Conservation (phyloP, 2,797 vertebrate genomes). For the Pempheris klunzingeri region DNA sequence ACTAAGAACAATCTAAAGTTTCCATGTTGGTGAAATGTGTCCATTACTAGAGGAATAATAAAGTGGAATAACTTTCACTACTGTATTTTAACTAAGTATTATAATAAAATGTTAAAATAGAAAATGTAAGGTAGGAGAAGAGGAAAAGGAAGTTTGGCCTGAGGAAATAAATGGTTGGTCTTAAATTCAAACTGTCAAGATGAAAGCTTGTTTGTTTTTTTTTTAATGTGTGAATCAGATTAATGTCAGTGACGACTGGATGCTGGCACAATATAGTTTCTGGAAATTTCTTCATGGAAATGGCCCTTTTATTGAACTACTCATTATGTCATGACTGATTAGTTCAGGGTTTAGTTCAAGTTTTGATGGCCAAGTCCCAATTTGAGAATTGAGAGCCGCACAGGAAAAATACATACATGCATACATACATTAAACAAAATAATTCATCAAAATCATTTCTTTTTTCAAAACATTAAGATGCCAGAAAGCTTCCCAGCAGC, state of each 20-base stretch:
- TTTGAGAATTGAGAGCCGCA: no score
- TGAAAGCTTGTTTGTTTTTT: slow-evolving; percentile 36
- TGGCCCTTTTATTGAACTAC: slow-evolving; percentile 9
- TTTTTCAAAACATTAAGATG: no score
- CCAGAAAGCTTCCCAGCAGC: no score
- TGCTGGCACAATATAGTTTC: slow-evolving; percentile 20
- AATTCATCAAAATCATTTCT: no score
- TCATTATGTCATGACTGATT: slow-evolving; percentile 16
- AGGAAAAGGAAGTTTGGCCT: slow-evolving; percentile 22
- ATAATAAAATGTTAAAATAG: slow-evolving; percentile 14
- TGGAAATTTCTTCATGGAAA: slow-evolving; percentile 8
- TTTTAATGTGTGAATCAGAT: slow-evolving; percentile 23
- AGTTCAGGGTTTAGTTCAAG: no score
- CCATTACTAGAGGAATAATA: no score
- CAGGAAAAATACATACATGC: no score
- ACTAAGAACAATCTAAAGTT: background rate
- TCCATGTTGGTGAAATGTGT: slow-evolving; percentile 4
- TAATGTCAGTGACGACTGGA: slow-evolving; percentile 28
- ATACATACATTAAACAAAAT: no score
- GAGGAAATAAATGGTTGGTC: slow-evolving; percentile 37
- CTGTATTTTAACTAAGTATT: slow-evolving; percentile 8
- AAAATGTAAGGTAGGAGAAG: slow-evolving; percentile 13
- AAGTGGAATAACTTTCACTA: background rate
- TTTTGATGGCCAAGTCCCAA: no score
- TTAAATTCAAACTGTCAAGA: slow-evolving; percentile 45